phyloP scores from a whole-genome alignment of 2,113 vertebrate genomes.

The Corvus moneduloides region DNA sequence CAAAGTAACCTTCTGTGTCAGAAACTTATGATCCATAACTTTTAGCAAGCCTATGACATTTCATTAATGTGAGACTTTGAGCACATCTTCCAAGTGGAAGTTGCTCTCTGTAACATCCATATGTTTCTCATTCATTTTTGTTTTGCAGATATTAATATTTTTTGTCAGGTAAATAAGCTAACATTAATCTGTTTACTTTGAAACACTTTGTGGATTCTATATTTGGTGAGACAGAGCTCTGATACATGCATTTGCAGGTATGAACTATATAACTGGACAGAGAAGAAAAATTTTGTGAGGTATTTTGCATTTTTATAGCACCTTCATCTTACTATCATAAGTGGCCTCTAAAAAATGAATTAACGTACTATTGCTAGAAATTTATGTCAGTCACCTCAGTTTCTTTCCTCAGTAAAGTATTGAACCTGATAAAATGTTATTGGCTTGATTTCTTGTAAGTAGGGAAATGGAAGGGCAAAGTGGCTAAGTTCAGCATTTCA shows the following conservation, averaged over 20 bases:
- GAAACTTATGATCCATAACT: neutral
- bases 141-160: neutral
- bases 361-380: neutral
- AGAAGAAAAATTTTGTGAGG: neutral
- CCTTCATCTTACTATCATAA: neutral
- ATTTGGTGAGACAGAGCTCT: neutral
- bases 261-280: neutral
- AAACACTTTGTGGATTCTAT: neutral
- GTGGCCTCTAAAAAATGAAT: neutral
- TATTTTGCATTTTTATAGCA: neutral
- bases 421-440: neutral
- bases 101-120: neutral
- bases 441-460: slow-evolving; percentile 1
- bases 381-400: neutral
- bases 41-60: neutral
- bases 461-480: slow-evolving; percentile 19
- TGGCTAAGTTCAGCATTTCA: neutral
- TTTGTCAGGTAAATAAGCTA: neutral
- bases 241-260: neutral
- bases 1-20: slow-evolving; percentile 25
- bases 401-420: neutral
- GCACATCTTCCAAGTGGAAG: neutral
- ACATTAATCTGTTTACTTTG: neutral
- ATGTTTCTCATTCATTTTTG: neutral
- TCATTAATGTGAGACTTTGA: neutral